Conservation (phyloP, 2,888 invertebrate species). For the Hypselothyrea guttata region DNA sequence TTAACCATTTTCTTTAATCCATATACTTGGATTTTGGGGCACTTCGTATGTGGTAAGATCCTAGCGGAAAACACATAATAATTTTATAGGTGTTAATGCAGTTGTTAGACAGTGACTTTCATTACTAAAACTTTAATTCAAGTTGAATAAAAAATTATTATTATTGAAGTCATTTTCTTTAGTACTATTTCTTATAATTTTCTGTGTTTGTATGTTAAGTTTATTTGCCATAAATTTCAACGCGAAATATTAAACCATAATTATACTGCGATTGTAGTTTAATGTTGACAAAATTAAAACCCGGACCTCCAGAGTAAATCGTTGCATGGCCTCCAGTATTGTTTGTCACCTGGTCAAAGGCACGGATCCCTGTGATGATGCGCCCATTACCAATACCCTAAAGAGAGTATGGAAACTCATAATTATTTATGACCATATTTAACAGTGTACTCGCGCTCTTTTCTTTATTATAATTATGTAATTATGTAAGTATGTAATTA, state of each 20-base stretch:
- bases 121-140: no score
- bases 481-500: no score
- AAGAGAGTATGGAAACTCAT: slow-evolving; percentile 36
- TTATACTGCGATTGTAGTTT: slow-evolving; percentile 80
- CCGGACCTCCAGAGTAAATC: slow-evolving; percentile 80
- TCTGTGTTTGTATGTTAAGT: neutral
- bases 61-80: no score
- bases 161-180: no score
- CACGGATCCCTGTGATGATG: slow-evolving; percentile 79
- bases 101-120: no score
- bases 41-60: no score
- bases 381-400: slow-evolving; percentile 78
- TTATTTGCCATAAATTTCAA: slow-evolving; percentile 80
- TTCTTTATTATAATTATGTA: neutral
- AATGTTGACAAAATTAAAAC: slow-evolving; percentile 79
- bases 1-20: no score
- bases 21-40: no score
- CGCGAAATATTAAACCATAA: slow-evolving; percentile 78
- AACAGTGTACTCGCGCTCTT: neutral
- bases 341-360: slow-evolving; percentile 79
- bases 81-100: no score
- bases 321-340: slow-evolving; percentile 80
- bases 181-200: neutral
- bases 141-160: no score
- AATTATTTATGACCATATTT: slow-evolving; percentile 8